These are phyloP conservation scores for Halotydeus destructor DNA, from an alignment of 1,140 invertebrate species.

Conservation along the genomic window DNA sequence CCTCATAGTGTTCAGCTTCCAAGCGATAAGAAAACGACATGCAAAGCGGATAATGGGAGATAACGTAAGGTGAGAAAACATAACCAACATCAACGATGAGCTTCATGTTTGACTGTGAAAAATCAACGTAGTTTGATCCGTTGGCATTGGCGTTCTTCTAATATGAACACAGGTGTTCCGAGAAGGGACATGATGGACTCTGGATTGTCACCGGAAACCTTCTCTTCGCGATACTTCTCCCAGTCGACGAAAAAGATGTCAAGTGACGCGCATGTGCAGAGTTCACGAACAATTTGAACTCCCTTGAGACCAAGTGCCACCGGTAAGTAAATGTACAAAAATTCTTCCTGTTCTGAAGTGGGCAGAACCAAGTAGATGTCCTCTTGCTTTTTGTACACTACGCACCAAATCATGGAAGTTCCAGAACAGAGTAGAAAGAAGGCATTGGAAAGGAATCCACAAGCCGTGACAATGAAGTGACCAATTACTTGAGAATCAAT, in stretches of 20 bases:
- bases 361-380: conserved; percentile 39
- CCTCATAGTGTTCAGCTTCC: no score
- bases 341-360: conserved; percentile 29
- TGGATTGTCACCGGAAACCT: conserved; percentile 3
- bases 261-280: conserved; percentile 4
- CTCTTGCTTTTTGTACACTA: conserved; percentile 26
- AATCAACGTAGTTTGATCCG: no score
- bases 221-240: conserved; percentile 31
- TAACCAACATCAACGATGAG: no score
- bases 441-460: conserved; percentile 39
- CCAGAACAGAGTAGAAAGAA: conserved; percentile 42
- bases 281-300: conserved; percentile 14
- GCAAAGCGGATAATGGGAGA: no score
- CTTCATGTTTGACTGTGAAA: no score
- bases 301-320: conserved; percentile 45
- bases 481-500: conserved; percentile 40
- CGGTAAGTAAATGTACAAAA: conserved; percentile 36
- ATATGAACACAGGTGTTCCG: no score
- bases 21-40: no score
- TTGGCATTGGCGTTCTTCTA: no score
- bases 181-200: background rate
- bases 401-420: conserved; percentile 13
- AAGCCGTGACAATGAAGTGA: conserved; percentile 30
- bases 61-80: no score
- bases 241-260: conserved; percentile 72